Evolutionary conservation across 2,888 invertebrate genomes (phyloP), one percentile per base, ranked within the genome.

Genomic region (Drosophila nr. medialis): DNA sequence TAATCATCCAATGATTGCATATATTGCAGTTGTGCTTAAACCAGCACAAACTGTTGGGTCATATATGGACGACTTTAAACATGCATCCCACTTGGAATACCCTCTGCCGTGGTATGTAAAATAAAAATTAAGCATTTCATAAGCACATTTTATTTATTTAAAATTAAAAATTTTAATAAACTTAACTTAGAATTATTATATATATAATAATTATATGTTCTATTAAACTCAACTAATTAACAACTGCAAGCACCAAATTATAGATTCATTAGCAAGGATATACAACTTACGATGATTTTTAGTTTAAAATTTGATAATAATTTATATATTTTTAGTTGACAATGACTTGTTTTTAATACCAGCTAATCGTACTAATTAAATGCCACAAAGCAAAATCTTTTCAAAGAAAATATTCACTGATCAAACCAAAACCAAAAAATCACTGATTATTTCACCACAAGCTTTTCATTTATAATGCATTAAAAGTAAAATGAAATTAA

Each of bases 391-490:
- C 11, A 6, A 42, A 21, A 48, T 24, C 4, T 15, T 24, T 27
- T 27, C 48, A 49, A 2, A 10, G 18, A 24, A 8, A 42, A 10
- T 18, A 18, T 18, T 10, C 15, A 18, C 1, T 1, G 2, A 18
- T 27, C 2, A 10, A 48, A 18, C 4, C 5, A 51, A 15, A 54
- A 13, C 18, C 4, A 27, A 11, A 34, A 38, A 30, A 15, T 11
- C 2, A 42, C 3, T 27, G 29, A 49, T 69, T 61, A 67, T 48
- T 62, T 21, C 13, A 30, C 10, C 21, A 29, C 64, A 42, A 30
- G 40, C 60, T 51, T 72, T 77, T 64, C 66, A 70, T 77, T 45
- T 51, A 65, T 32, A 49, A 38, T 21, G 7, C 13, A 50, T 66
- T 50, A 50, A 62, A 55, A 49, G 34, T 48, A 36, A 40, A 42